phyloP scores from a whole-genome alignment of 2,113 vertebrate species.

The Pangasianodon hypophthalmus region DNA sequence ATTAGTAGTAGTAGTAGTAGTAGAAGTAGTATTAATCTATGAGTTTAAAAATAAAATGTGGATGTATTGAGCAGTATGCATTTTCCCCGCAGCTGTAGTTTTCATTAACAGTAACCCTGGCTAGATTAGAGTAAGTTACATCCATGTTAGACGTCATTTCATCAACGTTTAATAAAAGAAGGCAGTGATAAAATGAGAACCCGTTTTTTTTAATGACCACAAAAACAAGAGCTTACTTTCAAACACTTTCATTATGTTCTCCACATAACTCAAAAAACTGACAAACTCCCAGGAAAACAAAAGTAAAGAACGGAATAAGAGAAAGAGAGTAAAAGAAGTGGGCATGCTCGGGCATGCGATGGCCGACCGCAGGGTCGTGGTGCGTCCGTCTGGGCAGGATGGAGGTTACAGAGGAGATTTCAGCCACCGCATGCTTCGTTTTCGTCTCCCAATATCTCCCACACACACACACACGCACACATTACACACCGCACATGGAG shows the following conservation, averaged over 20 bases:
- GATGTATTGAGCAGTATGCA: neutral
- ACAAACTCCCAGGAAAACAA: conserved; percentile 49
- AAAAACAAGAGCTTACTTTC: conserved; percentile 55
- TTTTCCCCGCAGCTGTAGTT: neutral
- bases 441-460: conserved; percentile 11
- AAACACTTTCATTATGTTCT: conserved; percentile 67
- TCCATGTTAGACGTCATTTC: neutral
- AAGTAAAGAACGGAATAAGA: conserved; percentile 54
- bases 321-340: conserved; percentile 51
- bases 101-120: neutral
- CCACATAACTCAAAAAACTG: conserved; percentile 61
- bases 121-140: neutral
- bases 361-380: conserved; percentile 50
- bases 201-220: conserved; percentile 53
- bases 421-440: conserved; percentile 41
- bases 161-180: neutral
- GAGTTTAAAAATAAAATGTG: neutral
- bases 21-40: no score
- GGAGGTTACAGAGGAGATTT: conserved; percentile 21
- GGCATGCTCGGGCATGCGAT: conserved; percentile 64
- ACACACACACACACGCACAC: neutral
- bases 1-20: no score
- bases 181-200: neutral
- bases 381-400: conserved; percentile 45
- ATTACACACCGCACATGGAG: conserved; percentile 6